Base-by-base conservation (phyloP, 2,113 vertebrate genomes). In the Marcusenius ussheri region DNA sequence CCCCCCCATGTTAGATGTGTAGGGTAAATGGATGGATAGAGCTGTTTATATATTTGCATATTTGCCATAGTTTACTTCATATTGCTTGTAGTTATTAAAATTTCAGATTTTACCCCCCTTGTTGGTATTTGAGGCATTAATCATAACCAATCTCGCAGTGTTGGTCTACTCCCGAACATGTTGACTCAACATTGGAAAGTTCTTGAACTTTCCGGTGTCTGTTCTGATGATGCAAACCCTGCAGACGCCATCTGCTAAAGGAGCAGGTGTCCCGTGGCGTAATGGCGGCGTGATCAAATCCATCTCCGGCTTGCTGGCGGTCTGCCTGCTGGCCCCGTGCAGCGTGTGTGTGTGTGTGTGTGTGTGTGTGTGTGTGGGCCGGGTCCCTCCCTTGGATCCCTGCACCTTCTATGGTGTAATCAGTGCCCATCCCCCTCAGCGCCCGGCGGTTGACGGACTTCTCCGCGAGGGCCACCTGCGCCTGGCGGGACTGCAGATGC, bases 401-500 rank as follows among this genome's bases (percentile, higher is more conserved):
- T 19, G 74, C 35, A 47, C 45, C 83, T 24, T n/a, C 10, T n/a
- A 84, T 84, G 83, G 21, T 47, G 42, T 45, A 83, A 42, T 19
- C 83, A 3, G 83, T 84, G 8, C n/a, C 15, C 83, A 24, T 84
- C 83, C 19, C 83, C 91, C 42, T 62, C 95, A 99, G 98, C 95
- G 98, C 39, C 98, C 98, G 0, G 93, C 97, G 1, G 95, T 96
- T 87, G 98, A 99, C 7, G 97, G 97, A 45, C 96, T 97, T 39
- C 95, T 99, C 83, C 95, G 97, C 89, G 98, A 99, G 74, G 98
- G 98, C 17, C 98, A 99, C 93, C 96, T 99, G 90, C 98, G 95
- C 93, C 95, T 99, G 90, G 98, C 98, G 0, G 98, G 98, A 17
- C 95, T 99, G 91, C 98, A 99, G 96, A 94, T 99, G 94, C 96